These are phyloP conservation scores for Microcebus murinus DNA, from an alignment of 2,113 vertebrate genomes.

Conservation along the genomic window DNA sequence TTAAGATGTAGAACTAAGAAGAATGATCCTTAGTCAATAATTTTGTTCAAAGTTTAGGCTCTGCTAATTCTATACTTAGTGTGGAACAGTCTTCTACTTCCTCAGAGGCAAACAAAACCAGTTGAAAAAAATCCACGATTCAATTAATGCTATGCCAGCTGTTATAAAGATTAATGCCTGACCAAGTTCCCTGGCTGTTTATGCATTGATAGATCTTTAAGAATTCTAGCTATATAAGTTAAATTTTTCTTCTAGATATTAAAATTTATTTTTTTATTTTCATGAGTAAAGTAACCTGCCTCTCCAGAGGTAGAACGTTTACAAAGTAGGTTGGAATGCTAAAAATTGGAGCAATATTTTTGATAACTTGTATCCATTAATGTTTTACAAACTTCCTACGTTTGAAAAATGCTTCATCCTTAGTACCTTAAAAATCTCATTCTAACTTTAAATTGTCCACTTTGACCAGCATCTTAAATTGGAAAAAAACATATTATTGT, in stretches of 20 bases:
- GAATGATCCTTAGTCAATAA: constrained; percentile 36
- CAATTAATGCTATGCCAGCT: not conserved
- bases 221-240: not conserved
- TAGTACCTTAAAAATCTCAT: not conserved
- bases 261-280: not conserved
- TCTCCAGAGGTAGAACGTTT: not conserved
- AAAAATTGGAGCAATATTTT: not conserved
- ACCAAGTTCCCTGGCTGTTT: not conserved
- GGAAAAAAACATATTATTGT: not conserved
- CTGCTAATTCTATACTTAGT: constrained; percentile 1
- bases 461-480: not conserved
- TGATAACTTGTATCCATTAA: not conserved
- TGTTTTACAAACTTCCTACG: not conserved
- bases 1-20: constrained; percentile 40
- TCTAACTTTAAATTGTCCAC: not conserved
- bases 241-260: constrained; percentile 13
- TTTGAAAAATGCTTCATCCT: constrained; percentile 31
- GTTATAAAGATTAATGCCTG: constrained; percentile 7
- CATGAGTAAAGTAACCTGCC: not conserved
- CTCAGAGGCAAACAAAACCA: not conserved
- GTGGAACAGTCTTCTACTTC: not conserved
- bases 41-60: constrained; percentile 23
- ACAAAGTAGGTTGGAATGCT: not conserved
- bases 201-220: not conserved
- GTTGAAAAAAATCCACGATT: constrained; percentile 12